Evolutionary conservation across 2,888 invertebrate genomes (phyloP).

Genomic region (Philhelius pedissequus): DNA sequence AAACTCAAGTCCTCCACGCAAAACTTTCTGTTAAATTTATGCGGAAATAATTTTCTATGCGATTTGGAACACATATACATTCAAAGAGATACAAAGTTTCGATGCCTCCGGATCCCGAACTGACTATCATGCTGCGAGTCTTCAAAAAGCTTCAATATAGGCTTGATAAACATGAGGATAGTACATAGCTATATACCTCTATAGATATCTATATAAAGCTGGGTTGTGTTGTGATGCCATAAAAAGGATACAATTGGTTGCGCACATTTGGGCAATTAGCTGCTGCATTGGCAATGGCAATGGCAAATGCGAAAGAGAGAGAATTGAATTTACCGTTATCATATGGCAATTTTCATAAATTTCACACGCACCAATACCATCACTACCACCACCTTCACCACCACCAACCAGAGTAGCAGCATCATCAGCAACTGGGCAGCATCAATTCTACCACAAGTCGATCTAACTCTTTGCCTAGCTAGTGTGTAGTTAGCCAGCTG

Average conservation of each 20-base stretch:
- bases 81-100: neutral
- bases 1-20: conserved; percentile 29
- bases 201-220: neutral
- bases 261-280: conserved; percentile 68
- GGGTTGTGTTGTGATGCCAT: conserved; percentile 26
- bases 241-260: conserved; percentile 67
- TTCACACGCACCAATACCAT: conserved; percentile 68
- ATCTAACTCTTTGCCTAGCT: conserved; percentile 50
- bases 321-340: conserved; percentile 68
- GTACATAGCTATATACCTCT: neutral
- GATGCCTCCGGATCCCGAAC: neutral
- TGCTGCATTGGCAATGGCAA: conserved; percentile 35
- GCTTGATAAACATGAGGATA: neutral
- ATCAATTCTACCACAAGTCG: conserved; percentile 56
- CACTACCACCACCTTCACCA: conserved; percentile 22
- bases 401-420: neutral
- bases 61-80: conserved; percentile 13
- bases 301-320: conserved; percentile 2
- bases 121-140: conserved; percentile 1
- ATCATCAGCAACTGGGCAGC: neutral
- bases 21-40: conserved; percentile 48
- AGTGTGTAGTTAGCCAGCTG: neutral
- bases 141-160: conserved; percentile 33
- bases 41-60: conserved; percentile 65
- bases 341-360: conserved; percentile 68